A percentile compares a stretch with the other conserved stretches of the same genome.
Evolutionary conservation across 1,140 invertebrate species (phyloP).

Genomic region (Diachasmimorpha longicaudata): DNA sequence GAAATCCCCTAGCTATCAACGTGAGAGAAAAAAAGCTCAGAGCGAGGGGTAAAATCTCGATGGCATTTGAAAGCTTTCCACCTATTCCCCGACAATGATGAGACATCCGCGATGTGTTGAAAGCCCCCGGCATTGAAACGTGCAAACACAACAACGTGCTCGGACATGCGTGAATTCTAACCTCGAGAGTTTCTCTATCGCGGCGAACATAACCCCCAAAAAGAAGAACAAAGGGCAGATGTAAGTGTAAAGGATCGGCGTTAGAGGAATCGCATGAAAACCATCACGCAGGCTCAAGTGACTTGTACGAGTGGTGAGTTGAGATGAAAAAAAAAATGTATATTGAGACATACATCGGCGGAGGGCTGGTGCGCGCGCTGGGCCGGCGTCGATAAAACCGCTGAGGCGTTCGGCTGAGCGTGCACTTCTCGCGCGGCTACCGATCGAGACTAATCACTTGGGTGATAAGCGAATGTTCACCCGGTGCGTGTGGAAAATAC

Average conservation of each 20-base stretch:
- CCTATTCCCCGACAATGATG: background rate
- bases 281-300: background rate
- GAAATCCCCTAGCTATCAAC: too few species aligned
- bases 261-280: background rate
- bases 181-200: slow-evolving; percentile 11
- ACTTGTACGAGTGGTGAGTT: background rate
- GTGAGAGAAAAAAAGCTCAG: too few species aligned
- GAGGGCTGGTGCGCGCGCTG: slow-evolving; percentile 36
- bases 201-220: background rate
- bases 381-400: slow-evolving; percentile 52
- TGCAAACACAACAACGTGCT: slow-evolving; percentile 17
- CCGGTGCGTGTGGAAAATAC: background rate
- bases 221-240: background rate
- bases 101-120: background rate
- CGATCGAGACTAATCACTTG: slow-evolving; percentile 27
- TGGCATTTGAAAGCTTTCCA: slow-evolving; percentile 22
- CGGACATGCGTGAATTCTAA: slow-evolving; percentile 26
- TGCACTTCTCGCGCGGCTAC: slow-evolving; percentile 54
- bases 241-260: background rate
- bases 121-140: background rate
- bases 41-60: background rate
- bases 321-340: background rate
- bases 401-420: slow-evolving; percentile 37
- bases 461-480: too few species aligned
- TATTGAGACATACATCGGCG: background rate